Conservation (phyloP, 1,140 invertebrate species). For the Tachypleus tridentatus region DNA sequence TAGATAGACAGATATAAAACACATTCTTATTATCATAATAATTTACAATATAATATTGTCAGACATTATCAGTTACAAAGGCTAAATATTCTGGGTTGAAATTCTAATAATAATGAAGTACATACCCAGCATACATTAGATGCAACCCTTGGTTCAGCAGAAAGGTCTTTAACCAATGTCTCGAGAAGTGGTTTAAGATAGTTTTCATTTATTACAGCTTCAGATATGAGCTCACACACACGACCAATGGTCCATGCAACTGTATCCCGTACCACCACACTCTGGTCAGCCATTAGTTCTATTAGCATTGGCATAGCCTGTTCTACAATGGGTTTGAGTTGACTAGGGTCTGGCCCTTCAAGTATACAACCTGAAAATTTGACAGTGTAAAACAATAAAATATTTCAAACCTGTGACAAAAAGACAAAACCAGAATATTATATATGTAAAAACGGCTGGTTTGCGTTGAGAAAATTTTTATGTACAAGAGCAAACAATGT, state of each 20-base stretch:
- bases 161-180: constrained; percentile 72
- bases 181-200: constrained; percentile 72
- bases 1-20: no score
- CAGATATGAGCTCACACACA: constrained; percentile 93
- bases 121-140: constrained; percentile 91
- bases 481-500: no score
- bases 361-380: constrained; percentile 60
- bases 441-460: no score
- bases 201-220: constrained; percentile 82
- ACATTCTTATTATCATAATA: no score
- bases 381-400: background rate
- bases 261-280: constrained; percentile 90
- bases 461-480: no score
- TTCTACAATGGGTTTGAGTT: constrained; percentile 84
- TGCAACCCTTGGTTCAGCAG: constrained; percentile 85
- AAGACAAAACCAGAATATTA: no score
- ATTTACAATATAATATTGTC: no score
- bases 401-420: no score
- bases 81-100: no score
- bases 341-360: constrained; percentile 76
- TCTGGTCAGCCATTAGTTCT: constrained; percentile 79
- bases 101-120: no score
- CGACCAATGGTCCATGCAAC: constrained; percentile 96
- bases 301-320: constrained; percentile 93
- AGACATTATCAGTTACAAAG: no score